Base-by-base conservation (phyloP, 2,113 vertebrate genomes). In the Calidris pugnax region DNA sequence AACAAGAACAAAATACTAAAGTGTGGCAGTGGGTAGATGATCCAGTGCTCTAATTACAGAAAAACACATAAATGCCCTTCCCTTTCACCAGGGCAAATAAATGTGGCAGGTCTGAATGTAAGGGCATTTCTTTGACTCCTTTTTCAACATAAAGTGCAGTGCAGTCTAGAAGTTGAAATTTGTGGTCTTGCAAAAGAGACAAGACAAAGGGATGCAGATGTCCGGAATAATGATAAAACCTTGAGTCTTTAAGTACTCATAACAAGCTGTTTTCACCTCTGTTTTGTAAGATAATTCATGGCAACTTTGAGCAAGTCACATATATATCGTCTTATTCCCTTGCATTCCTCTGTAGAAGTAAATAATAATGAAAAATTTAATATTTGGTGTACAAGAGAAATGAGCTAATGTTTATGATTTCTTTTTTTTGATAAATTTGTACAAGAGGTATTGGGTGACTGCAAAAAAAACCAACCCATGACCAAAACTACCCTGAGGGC, bases 401-500 rank as follows among this genome's bases (percentile, higher is more conserved):
- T 53, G 3, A 47, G 4, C 5, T 69, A 30, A 35, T 27, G 1
- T 48, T 81, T 67, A n/a, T 68, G 0, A 53, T 33, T n/a, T 33
- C n/a, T 14, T 30, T 55, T 37, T 37, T 73, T 55, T 27, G 33
- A 43, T 23, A 64, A 72, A 68, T 73, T 69, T 51, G 2, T 32
- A 9, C 3, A 71, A 73, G 32, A 74, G 33, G 2, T 56, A 12
- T 41, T 41, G 6, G 5, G 45, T 50, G 12, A 27, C 10, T 41
- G 9, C 0, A 37, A 37, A 51, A 63, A 56, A 26, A 10, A 0
- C 1, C 4, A 39, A 6, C 0, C 1, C 4, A 47, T 55, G 4
- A 73, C 13, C 1, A 45, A 32, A 66, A 71, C 56, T 66, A 60
- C 5, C 15, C 19, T 37, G 32, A 30, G 2, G 22, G 3, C n/a